Percentiles rank a stretch among this genome's conserved stretches.
Conservation (phyloP, 2,113 vertebrate species). For the Neotoma lepida region DNA sequence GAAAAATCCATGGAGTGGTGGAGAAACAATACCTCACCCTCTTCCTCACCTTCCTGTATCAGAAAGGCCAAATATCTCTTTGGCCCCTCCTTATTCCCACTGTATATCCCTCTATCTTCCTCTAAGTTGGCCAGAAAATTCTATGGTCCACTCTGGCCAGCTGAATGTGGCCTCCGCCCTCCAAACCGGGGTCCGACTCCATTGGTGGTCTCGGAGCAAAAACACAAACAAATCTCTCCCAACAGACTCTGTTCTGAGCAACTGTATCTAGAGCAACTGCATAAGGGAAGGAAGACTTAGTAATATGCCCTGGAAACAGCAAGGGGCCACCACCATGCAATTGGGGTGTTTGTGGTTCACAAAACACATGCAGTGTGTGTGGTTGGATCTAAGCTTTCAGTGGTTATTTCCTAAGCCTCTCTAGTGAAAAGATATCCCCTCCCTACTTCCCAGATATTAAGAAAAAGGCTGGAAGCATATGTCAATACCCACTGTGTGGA, state of each 20-base stretch:
- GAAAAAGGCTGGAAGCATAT: not conserved
- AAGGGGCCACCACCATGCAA: not conserved
- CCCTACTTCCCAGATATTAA: not conserved
- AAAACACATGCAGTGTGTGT: not conserved
- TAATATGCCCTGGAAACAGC: not conserved
- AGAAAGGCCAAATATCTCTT: not conserved
- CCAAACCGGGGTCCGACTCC: not conserved
- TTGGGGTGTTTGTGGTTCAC: not conserved
- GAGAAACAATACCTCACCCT: not conserved
- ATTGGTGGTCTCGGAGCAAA: not conserved
- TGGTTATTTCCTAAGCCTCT: not conserved
- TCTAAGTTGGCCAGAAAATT: not conserved
- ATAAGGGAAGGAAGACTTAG: not conserved
- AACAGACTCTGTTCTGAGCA: not conserved
- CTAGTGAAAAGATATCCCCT: not conserved
- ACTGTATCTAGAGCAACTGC: not conserved
- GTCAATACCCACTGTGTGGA: not conserved
- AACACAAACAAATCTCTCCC: not conserved
- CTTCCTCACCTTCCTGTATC: not conserved
- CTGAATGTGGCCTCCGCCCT: not conserved
- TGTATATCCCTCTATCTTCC: not conserved
- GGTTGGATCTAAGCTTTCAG: not conserved
- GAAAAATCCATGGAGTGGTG: not conserved
- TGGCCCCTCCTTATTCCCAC: not conserved
- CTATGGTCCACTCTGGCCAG: not conserved